Base-by-base conservation (phyloP, 2,888 invertebrate genomes). In the Trypoxylon attenuatum region DNA sequence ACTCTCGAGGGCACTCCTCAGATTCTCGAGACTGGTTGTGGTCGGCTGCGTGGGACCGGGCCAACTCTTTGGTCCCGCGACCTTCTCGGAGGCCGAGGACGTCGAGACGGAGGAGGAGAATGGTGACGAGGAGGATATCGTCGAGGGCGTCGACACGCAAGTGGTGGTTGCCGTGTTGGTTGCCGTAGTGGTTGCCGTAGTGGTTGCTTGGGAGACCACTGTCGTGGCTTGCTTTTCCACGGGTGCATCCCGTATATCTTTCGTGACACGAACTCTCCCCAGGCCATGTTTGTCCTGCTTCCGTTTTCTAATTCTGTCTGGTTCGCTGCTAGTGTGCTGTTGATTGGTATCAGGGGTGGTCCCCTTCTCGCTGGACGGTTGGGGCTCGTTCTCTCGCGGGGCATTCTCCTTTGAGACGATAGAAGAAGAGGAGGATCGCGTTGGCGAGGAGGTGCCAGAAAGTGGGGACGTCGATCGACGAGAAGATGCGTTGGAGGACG, bases 1-100 rank as follows among this genome's bases (percentile, higher is more conserved):
- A 41, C 77, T 83, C 63, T 83, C 80, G 22, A 84, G 64, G n/a
- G 79, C 74, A 41, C 61, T 77, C 29, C 82, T 79, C 4, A 79
- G 55, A 2, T 52, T 54, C 60, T 71, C 81, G 69, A 71, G 58
- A 1, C 78, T 76, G 18, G 83, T 66, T 33, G 33, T 33, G 5
- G 10, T 33, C 1, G 61, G 19, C 6, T 52, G 54, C 21, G 50
- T 18, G 5, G 45, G 53, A 4, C 16, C 0, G 2, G 64, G 43
- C 16, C 53, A 54, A 15, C 5, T 10, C 4, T 13, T 47, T 2
- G 33, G 76, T 10, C 62, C 73, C 47, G 18, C 15, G 39, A 46
- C 46, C 46, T 23, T 63, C 50, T 69, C 67, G 38, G 67, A 71
- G 5, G 53, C 27, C 16, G 64, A 61, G 2, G 64, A 64, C 2